Percentiles rank a stretch among this genome's conserved stretches.
These are phyloP conservation scores for Carcharodon carcharias DNA, from an alignment of 2,797 vertebrate genomes.

Conservation along the genomic window DNA sequence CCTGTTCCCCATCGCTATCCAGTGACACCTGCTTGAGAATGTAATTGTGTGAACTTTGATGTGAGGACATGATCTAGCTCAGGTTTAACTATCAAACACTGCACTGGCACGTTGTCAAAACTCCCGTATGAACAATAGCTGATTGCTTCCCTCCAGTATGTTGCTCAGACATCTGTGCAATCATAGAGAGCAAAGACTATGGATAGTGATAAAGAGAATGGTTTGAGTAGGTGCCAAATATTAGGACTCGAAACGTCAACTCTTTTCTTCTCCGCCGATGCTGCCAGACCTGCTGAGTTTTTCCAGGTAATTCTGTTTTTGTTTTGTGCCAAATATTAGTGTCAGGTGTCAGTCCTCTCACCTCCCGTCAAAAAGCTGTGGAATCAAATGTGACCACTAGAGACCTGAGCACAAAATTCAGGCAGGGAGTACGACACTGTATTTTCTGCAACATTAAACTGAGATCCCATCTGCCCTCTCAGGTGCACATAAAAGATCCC, in stretches of 20 bases:
- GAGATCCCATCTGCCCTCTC: neutral
- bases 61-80: neutral
- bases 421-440: neutral
- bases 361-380: neutral
- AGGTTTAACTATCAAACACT: neutral
- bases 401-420: too few relatives aligned
- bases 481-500: neutral
- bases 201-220: neutral
- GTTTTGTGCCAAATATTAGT: neutral
- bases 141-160: neutral
- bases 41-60: neutral
- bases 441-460: neutral
- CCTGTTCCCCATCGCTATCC: neutral
- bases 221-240: neutral
- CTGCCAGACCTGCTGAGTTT: too few relatives aligned
- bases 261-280: too few relatives aligned
- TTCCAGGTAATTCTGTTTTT: too few relatives aligned
- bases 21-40: neutral
- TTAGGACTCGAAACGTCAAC: too few relatives aligned
- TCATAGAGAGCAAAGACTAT: neutral
- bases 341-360: neutral
- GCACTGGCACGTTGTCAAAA: neutral
- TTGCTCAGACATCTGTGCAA: neutral
- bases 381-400: neutral
- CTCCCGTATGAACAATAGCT: neutral